Percentiles rank a stretch among this genome's conserved stretches.
Conservation (phyloP, 1,140 invertebrate genomes). For the Cylas formicarius region DNA sequence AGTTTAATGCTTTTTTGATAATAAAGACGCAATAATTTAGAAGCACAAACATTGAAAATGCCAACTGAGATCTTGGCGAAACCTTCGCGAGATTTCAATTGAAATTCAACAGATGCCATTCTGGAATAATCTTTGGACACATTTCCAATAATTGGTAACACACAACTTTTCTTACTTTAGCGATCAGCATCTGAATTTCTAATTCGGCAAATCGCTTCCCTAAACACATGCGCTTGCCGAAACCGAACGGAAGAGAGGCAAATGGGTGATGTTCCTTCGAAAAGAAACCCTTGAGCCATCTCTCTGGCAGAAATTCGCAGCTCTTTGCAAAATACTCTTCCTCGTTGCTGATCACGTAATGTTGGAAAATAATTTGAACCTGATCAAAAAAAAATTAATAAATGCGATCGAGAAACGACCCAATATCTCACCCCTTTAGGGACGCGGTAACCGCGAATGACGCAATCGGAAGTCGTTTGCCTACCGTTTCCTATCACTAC, state of each 20-base stretch:
- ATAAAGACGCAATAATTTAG: background rate
- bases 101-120: background rate
- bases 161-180: constrained; percentile 49
- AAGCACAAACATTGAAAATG: no score
- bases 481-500: constrained; percentile 85
- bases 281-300: constrained; percentile 59
- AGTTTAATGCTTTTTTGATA: no score
- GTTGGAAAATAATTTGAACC: constrained; percentile 78
- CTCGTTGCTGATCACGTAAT: constrained; percentile 76
- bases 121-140: background rate
- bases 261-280: constrained; percentile 49
- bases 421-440: constrained; percentile 69
- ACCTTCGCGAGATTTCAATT: no score
- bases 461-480: constrained; percentile 69
- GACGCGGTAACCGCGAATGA: constrained; percentile 79
- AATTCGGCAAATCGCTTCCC: constrained; percentile 67
- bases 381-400: constrained; percentile 40
- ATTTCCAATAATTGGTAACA: no score
- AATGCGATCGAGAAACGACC: background rate
- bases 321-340: constrained; percentile 67
- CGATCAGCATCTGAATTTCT: constrained; percentile 61
- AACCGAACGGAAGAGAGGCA: constrained; percentile 66
- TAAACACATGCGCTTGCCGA: constrained; percentile 66
- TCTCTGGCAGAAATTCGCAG: constrained; percentile 62
- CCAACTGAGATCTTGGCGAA: no score